These are phyloP conservation scores for Petrocephalus schoutedeni DNA, from an alignment of 2,797 vertebrate species.

Conservation along the genomic window DNA sequence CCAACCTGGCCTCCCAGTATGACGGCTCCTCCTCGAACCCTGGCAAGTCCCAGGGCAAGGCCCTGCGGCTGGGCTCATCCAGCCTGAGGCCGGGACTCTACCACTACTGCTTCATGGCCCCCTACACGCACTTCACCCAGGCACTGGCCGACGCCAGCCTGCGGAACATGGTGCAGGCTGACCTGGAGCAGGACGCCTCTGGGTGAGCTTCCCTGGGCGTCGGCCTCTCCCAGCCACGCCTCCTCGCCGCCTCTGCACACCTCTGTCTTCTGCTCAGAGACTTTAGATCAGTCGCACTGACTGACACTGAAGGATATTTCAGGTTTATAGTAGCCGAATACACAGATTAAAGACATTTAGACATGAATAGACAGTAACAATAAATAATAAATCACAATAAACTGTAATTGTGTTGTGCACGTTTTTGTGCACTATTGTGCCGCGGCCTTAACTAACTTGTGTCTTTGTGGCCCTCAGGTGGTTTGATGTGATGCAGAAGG, in stretches of 20 bases:
- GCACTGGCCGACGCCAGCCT: conserved; percentile 95
- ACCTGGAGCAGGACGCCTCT: conserved; percentile 84
- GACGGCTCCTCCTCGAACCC: conserved; percentile 81
- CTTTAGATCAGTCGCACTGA: not conserved
- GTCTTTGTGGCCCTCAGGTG: conserved; percentile 64
- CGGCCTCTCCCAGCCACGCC: not conserved
- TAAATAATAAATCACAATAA: not conserved
- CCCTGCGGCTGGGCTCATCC: conserved; percentile 88
- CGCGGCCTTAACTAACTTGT: not conserved
- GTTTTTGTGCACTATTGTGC: not conserved
- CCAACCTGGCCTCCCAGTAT: conserved; percentile 92
- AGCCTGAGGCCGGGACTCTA: conserved; percentile 86
- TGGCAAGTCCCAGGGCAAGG: conserved; percentile 81
- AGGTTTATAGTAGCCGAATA: not conserved
- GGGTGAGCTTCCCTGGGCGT: conserved; percentile 63
- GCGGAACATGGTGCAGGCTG: conserved; percentile 92
- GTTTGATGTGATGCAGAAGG: conserved; percentile 97
- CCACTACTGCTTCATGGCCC: conserved; percentile 99
- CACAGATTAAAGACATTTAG: not conserved
- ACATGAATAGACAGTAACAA: not conserved
- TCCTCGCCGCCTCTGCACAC: not conserved
- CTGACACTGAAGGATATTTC: not conserved
- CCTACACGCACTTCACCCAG: conserved; percentile 97
- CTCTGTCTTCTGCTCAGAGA: not conserved
- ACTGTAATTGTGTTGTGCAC: not conserved